Conservation (phyloP, 2,797 vertebrate species). For the Enoplosus armatus region DNA sequence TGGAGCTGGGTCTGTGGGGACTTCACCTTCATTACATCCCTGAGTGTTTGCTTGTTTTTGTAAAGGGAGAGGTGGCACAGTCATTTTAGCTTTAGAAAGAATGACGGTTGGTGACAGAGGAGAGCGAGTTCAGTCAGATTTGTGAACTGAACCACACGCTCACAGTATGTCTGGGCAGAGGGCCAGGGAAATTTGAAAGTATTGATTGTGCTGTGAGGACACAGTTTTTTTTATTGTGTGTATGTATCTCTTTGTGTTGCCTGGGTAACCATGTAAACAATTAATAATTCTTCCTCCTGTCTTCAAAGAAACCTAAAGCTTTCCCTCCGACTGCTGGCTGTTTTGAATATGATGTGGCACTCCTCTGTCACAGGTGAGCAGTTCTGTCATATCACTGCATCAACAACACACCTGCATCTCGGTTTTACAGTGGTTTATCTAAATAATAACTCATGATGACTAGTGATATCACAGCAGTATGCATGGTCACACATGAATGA, state of each 20-base stretch:
- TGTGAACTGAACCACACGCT: not conserved
- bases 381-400: not conserved
- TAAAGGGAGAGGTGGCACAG: not conserved
- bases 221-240: no score
- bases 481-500: conserved; percentile 9
- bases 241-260: not conserved
- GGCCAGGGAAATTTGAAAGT: not conserved
- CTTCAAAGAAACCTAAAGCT: not conserved
- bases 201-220: no score
- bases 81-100: not conserved
- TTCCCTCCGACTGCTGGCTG: not conserved
- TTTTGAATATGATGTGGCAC: accelerated
- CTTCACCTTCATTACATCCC: not conserved
- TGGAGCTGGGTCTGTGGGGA: not conserved
- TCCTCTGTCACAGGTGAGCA: conserved; percentile 43
- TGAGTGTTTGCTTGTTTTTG: not conserved
- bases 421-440: not conserved
- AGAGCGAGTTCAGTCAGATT: not conserved
- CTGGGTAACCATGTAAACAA: not conserved
- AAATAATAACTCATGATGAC: not conserved
- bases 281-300: not conserved
- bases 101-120: not conserved
- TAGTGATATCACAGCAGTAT: not conserved
- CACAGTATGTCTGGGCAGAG: not conserved
- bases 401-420: not conserved